phyloP scores from a whole-genome alignment of 2,797 vertebrate genomes.

The Clarias fuscus region DNA sequence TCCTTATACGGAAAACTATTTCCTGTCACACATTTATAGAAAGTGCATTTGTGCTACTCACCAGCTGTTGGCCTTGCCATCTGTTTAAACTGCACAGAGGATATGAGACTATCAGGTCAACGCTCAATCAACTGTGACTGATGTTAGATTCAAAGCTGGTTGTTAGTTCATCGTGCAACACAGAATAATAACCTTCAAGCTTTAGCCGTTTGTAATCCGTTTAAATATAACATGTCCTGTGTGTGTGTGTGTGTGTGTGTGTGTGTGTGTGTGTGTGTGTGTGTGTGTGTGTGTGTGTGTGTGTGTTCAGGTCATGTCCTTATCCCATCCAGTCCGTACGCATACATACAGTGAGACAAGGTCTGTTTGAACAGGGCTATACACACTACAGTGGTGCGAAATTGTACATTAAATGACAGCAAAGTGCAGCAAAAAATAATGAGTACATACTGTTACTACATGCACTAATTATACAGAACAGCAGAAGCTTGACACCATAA shows the following conservation, averaged over 20 bases:
- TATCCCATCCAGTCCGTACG: neutral
- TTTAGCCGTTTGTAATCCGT: neutral
- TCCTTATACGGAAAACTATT: neutral
- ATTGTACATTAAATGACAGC: neutral
- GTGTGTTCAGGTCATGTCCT: neutral
- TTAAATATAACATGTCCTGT: neutral
- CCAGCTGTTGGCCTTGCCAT: constrained; percentile 2
- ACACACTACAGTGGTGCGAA: neutral
- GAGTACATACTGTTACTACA: neutral
- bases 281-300: no score
- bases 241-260: no score
- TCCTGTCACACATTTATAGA: neutral
- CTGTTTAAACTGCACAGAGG: neutral
- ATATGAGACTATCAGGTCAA: neutral
- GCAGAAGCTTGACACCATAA: neutral
- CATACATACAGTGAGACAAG: neutral
- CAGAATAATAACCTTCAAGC: neutral
- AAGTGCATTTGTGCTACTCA: neutral
- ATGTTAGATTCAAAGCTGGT: neutral
- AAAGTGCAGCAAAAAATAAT: neutral
- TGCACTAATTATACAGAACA: constrained; percentile 3
- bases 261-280: no score
- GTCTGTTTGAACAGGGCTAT: neutral
- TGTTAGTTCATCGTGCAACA: neutral
- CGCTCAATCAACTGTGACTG: neutral